Base-by-base conservation (phyloP, 1,140 invertebrate species). In the Diploscapter pachys region DNA sequence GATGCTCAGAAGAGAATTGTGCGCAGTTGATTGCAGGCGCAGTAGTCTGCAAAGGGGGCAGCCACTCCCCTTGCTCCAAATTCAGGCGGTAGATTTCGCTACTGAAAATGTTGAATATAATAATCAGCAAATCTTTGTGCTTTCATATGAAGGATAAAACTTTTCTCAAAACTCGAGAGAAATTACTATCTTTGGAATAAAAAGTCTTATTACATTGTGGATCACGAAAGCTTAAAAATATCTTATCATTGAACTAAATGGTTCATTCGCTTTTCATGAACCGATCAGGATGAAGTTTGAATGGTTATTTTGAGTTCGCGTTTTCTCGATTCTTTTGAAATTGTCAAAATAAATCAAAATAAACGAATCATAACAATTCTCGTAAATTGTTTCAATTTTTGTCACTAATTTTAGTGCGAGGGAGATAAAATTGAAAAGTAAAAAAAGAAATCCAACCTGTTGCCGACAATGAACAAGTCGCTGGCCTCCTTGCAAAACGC, bases 21-120 rank as follows among this genome's bases (percentile, higher is more conserved):
- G 93, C 93, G 85, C 91, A 92, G 84, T 96, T 97, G 5, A 88
- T 77, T 68, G 72, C 63, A 3, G 89, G 89, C 5, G 91, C 90
- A 65, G 91, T 90, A 13, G 93, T 91, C 67, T 89, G 87, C 80
- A 92, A 91, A 1, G 95, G 91, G 80, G 91, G 91, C 77, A 96
- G 87, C 88, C 98, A 99, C 82, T 94, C 91, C 0, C 95, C 97
- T 85, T 93, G 90, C 88, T 98, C 94, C 75, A 99, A 89, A 89
- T 99, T 99, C 62, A 99, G 88, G 79, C 96, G 90, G 85, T 95
- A 97, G 64, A 98, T 92, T 86, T 98, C 93, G 87, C 91, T 88
- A 71, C 91, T 92, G 84, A 75, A 90, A 88, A 4, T 50, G 48
- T 11, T 79, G 49, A 11, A 6, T 66, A n/a, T 31, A 31, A 31